Percentiles rank a stretch among this genome's conserved stretches.
These are phyloP conservation scores for Pseudocheirus occidentalis DNA, from an alignment of 2,797 vertebrate genomes.

Conservation along the genomic window DNA sequence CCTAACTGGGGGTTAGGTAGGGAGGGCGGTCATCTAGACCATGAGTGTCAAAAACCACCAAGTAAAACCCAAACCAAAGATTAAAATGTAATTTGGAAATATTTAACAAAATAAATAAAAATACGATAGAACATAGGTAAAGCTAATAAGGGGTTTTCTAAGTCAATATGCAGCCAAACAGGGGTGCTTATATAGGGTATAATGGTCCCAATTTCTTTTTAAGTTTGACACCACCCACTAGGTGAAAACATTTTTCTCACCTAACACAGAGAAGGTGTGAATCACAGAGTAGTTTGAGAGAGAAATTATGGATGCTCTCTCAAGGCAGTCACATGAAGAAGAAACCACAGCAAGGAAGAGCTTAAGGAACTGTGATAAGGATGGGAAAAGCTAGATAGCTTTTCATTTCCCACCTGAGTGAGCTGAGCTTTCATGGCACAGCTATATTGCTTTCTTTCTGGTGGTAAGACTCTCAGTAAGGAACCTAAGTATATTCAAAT, in stretches of 20 bases:
- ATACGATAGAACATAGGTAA: neutral
- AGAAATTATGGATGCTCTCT: neutral
- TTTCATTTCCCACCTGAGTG: neutral
- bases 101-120: neutral
- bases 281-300: conserved; percentile 9
- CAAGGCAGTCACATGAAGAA: neutral
- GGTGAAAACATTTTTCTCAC: conserved; percentile 9
- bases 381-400: neutral
- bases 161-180: neutral
- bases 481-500: neutral
- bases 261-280: conserved; percentile 7
- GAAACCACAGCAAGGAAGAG: neutral
- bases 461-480: neutral
- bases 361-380: neutral
- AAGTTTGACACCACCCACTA: neutral
- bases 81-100: neutral
- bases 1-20: neutral
- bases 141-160: neutral
- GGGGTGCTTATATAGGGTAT: neutral
- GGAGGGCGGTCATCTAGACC: neutral
- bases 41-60: neutral
- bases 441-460: conserved; percentile 32
- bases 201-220: neutral
- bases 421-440: neutral
- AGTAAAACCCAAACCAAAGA: neutral